These are phyloP conservation scores for Choloepus hoffmanni DNA, from an alignment of 2,113 vertebrate genomes.

Conservation along the genomic window DNA sequence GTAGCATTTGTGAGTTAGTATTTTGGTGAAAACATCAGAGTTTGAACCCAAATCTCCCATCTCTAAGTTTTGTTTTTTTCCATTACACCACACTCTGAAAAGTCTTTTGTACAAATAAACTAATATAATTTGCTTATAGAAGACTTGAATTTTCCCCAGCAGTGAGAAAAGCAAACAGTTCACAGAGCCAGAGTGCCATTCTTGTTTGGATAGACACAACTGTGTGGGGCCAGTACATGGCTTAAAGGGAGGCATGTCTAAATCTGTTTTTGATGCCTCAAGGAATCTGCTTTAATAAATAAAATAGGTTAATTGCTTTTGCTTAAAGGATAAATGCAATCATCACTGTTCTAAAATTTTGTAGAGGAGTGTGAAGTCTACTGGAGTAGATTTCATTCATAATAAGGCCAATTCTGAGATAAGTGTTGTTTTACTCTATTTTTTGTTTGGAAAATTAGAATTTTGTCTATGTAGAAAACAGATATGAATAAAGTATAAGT, in stretches of 20 bases:
- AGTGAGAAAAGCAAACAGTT: background rate
- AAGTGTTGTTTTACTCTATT: background rate
- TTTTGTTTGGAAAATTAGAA: conserved; percentile 19
- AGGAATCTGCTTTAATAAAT: background rate
- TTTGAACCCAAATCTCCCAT: background rate
- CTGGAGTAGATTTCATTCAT: background rate
- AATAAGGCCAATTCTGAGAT: background rate
- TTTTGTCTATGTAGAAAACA: background rate
- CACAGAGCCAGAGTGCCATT: background rate
- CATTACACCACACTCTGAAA: background rate
- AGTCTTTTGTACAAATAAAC: background rate
- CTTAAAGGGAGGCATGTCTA: background rate
- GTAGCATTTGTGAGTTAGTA: background rate
- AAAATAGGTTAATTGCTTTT: background rate
- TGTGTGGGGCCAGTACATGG: background rate
- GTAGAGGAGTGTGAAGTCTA: background rate
- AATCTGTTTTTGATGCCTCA: background rate
- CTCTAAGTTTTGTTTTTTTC: background rate
- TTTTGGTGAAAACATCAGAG: background rate
- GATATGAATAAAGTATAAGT: background rate
- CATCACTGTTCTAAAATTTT: background rate
- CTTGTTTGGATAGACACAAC: background rate
- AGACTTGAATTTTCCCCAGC: background rate
- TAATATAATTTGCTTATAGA: background rate
- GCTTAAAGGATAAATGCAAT: background rate